phyloP scores from a whole-genome alignment of 2,888 invertebrate genomes.

The Oligia latruncula region DNA sequence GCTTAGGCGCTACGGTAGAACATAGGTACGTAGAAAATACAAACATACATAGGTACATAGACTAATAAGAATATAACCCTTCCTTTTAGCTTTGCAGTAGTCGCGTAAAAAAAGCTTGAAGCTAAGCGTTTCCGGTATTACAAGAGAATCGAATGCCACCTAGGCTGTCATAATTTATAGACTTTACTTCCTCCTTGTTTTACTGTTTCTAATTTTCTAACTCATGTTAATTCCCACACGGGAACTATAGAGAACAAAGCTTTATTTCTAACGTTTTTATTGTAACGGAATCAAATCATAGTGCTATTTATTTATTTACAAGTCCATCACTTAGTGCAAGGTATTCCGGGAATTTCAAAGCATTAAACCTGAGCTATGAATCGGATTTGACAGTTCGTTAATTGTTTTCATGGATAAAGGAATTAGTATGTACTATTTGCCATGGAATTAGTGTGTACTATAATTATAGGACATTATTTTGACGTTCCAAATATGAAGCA shows the following conservation, averaged over 20 bases:
- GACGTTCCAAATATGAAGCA: not conserved
- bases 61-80: not conserved
- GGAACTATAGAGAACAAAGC: conserved; percentile 40
- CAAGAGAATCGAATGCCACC: not conserved
- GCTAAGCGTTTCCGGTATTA: conserved; percentile 6
- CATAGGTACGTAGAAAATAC: not conserved
- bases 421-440: too few relatives aligned
- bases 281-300: conserved; percentile 42
- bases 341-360: not conserved
- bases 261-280: conserved; percentile 18
- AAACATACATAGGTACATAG: not conserved
- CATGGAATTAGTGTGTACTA: too few relatives aligned
- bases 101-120: not conserved
- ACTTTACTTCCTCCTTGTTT: conserved; percentile 22
- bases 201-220: conserved; percentile 37
- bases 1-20: not conserved
- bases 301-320: conserved; percentile 12
- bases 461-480: too few relatives aligned
- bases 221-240: conserved; percentile 49
- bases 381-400: not conserved
- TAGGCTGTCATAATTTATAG: conserved; percentile 22
- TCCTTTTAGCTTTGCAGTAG: not conserved
- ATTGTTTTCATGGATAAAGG: not conserved
- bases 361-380: not conserved
- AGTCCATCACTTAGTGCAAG: not conserved